A percentile compares a stretch with the other conserved stretches of the same genome.
These are phyloP conservation scores for Lytechinus variegatus DNA, from an alignment of 35 echinoderm and acorn worm genomes.

Conservation along the genomic window DNA sequence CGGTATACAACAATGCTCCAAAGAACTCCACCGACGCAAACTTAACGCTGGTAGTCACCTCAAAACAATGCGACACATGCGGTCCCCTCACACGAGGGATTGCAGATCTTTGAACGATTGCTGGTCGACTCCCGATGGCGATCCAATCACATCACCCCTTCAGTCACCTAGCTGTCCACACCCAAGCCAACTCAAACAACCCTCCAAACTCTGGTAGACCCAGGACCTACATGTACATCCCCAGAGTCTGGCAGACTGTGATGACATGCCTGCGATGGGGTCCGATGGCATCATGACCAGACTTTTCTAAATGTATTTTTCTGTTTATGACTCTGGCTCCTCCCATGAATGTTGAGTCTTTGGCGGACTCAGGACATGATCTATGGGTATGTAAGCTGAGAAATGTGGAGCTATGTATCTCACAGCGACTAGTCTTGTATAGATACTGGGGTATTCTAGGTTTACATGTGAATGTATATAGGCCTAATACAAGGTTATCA, in stretches of 20 bases:
- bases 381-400: neutral
- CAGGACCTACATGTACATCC: neutral
- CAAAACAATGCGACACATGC: neutral
- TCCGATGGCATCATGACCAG: neutral
- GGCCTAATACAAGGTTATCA: too few relatives aligned
- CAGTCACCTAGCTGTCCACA: neutral
- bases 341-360: neutral
- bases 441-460: neutral
- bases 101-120: neutral
- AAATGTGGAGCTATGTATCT: constrained; percentile 4
- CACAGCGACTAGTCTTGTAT: neutral
- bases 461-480: neutral
- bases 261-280: neutral
- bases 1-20: neutral
- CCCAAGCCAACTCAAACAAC: neutral
- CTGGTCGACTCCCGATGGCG: neutral
- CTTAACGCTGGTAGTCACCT: neutral
- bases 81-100: neutral
- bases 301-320: neutral
- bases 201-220: neutral
- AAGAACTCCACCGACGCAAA: neutral
- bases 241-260: neutral
- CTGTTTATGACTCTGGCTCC: neutral
- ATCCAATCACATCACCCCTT: neutral
- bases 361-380: neutral